Conservation (phyloP, 2,797 vertebrate genomes). For the Gymnodraco acuticeps region DNA sequence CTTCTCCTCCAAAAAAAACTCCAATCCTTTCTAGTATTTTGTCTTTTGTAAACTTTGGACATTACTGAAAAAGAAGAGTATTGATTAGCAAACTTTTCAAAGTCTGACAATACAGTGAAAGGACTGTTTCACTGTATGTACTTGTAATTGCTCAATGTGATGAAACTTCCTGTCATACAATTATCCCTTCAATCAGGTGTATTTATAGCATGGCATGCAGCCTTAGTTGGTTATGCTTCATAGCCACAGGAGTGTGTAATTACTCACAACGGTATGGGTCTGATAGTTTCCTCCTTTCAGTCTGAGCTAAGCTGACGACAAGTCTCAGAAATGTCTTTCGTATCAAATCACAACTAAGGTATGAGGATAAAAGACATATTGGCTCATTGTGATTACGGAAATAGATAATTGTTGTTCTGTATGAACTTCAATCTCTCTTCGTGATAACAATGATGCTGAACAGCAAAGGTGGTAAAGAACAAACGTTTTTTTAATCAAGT, state of each 20-base stretch:
- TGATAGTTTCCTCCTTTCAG: conserved; percentile 26
- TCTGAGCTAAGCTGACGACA: conserved; percentile 23
- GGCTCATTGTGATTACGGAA: not conserved
- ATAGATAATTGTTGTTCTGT: not conserved
- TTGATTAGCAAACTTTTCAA: conserved; percentile 17
- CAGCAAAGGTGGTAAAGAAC: not conserved
- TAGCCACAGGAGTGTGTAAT: conserved; percentile 52
- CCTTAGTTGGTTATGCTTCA: conserved; percentile 54
- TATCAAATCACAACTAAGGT: not conserved
- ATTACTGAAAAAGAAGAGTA: conserved; percentile 19
- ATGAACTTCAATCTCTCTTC: not conserved
- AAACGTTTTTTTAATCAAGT: not conserved
- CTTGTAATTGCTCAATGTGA: conserved; percentile 19
- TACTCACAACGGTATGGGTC: conserved; percentile 30
- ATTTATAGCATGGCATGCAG: conserved; percentile 53
- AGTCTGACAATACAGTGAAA: conserved; percentile 11
- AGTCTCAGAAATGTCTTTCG: conserved; percentile 21
- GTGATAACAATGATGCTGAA: not conserved
- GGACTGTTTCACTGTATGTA: conserved; percentile 25
- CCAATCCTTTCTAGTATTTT: conserved; percentile 6
- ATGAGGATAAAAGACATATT: not conserved
- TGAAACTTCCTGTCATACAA: conserved; percentile 43
- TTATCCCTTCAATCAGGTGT: conserved; percentile 59
- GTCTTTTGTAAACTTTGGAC: conserved; percentile 16
- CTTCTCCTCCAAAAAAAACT: conserved; percentile 25